Evolutionary conservation across 2,888 invertebrate genomes (phyloP).

Genomic region (Ecdyonurus torrentis): DNA sequence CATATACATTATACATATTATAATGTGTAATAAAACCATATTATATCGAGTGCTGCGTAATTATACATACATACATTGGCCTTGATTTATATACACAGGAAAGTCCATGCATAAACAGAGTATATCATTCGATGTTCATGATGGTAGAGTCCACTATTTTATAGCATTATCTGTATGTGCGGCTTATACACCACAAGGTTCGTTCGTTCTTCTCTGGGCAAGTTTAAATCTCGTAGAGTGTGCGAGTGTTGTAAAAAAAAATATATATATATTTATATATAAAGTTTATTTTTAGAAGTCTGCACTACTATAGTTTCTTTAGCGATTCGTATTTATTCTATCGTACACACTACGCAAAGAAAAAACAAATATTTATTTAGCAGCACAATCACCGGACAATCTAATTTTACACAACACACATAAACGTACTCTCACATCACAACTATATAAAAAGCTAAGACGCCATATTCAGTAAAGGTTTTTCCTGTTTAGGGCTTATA

Average conservation of each 20-base stretch:
- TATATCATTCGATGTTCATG: background rate
- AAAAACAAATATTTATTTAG: too few species aligned
- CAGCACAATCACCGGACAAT: too few species aligned
- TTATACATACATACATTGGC: background rate
- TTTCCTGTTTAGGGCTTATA: background rate
- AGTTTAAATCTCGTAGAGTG: too few species aligned
- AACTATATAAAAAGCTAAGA: too few species aligned
- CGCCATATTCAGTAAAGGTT: constrained; percentile 29
- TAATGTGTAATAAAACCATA: too few species aligned
- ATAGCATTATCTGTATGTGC: too few species aligned
- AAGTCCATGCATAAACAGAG: background rate
- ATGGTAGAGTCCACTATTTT: background rate
- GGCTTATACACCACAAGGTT: too few species aligned
- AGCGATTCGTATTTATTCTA: background rate
- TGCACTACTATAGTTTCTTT: background rate
- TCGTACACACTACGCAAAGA: background rate
- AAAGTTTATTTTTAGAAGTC: background rate
- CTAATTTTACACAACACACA: constrained; percentile 7
- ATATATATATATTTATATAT: background rate
- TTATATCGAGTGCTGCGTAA: too few species aligned
- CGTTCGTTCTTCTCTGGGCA: too few species aligned
- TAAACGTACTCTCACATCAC: constrained; percentile 5
- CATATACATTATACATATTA: too few species aligned
- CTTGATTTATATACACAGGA: constrained; percentile 1
- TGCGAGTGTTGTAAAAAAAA: too few species aligned